Evolutionary conservation across 1,140 invertebrate species (phyloP).

Genomic region (Trachelipus rathkii): DNA sequence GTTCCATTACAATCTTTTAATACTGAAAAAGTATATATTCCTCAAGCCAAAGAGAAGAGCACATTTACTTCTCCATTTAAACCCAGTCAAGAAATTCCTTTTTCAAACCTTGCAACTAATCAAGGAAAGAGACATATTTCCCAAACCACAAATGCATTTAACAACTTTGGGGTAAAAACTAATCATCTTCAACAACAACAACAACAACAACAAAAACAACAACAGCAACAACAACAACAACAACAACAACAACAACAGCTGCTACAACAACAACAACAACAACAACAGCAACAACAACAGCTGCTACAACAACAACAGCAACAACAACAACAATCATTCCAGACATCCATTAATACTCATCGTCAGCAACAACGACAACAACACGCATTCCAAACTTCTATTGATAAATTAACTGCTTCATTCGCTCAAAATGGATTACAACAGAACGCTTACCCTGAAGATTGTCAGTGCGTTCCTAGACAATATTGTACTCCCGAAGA

Average conservation of each 20-base stretch:
- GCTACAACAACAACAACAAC: not conserved
- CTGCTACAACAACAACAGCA: not conserved
- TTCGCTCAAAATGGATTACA: constrained; percentile 17
- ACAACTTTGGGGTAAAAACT: constrained; percentile 20
- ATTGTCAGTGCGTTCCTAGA: constrained; percentile 26
- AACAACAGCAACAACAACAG: not conserved
- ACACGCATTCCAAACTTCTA: constrained; percentile 19
- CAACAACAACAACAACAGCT: not conserved
- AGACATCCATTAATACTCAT: constrained; percentile 18
- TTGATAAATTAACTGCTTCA: constrained; percentile 22
- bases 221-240: constrained; percentile 14
- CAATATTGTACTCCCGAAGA: constrained; percentile 23
- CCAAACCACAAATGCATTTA: not conserved
- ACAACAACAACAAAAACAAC: constrained; percentile 13
- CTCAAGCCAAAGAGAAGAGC: not conserved
- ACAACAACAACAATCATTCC: constrained; percentile 14
- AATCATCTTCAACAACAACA: constrained; percentile 17
- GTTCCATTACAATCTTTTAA: not conserved
- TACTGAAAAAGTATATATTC: not conserved
- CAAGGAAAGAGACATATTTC: constrained; percentile 7
- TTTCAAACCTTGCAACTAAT: not conserved
- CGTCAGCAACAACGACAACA: not conserved
- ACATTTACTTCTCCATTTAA: not conserved
- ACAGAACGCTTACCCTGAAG: constrained; percentile 19
- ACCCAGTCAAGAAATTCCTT: not conserved